These are phyloP conservation scores for Channa argus DNA, from an alignment of 2,113 vertebrate species.

Conservation along the genomic window DNA sequence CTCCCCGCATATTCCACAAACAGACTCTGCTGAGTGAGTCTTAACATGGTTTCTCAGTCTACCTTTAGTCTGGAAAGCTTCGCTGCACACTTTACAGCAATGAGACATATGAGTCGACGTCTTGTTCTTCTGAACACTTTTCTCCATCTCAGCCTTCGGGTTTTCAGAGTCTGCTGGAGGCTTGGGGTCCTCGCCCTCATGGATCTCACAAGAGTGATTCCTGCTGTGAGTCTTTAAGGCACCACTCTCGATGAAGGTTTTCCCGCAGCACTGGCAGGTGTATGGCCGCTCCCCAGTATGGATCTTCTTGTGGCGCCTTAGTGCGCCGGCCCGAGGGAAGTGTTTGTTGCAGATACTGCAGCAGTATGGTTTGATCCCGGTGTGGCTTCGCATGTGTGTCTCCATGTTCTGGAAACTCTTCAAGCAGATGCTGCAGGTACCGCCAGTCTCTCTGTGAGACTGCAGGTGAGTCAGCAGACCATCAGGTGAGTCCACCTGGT, in stretches of 20 bases:
- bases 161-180: background rate
- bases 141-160: background rate
- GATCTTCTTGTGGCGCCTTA: constrained; percentile 75
- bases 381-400: constrained; percentile 63
- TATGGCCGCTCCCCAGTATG: constrained; percentile 29
- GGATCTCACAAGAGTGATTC: constrained; percentile 15
- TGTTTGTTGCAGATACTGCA: constrained; percentile 55
- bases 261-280: constrained; percentile 38
- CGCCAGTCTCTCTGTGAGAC: constrained; percentile 39
- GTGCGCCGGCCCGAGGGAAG: constrained; percentile 55
- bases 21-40: constrained; percentile 20
- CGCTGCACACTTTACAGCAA: constrained; percentile 49
- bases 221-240: constrained; percentile 39
- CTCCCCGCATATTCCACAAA: constrained; percentile 56
- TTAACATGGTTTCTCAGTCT: constrained; percentile 51
- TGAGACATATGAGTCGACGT: background rate
- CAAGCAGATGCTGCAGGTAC: constrained; percentile 65
- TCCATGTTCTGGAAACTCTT: constrained; percentile 67
- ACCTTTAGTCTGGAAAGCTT: constrained; percentile 36
- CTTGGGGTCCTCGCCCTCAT: accelerated
- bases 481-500: constrained; percentile 30
- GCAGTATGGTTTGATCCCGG: constrained; percentile 56
- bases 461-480: constrained; percentile 43
- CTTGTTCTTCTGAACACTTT: background rate
- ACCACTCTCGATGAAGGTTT: constrained; percentile 31